Conservation (phyloP, 2,797 vertebrate species). For the Rhyacichthys aspro region DNA sequence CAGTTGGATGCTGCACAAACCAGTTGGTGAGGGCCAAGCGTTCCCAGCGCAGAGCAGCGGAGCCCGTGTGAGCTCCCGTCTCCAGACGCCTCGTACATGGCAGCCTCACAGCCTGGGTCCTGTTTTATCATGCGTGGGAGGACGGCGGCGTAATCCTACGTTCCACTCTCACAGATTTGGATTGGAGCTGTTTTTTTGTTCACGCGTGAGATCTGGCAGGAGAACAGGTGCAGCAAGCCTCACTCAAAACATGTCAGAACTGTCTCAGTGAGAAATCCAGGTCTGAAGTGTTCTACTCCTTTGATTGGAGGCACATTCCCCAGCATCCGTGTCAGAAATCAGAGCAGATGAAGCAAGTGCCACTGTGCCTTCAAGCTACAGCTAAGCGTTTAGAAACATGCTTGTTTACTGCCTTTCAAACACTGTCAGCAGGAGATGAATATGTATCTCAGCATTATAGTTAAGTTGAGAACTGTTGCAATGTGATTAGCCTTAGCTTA, state of each 20-base stretch:
- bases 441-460: neutral
- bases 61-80: constrained; percentile 8
- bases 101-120: constrained; percentile 19
- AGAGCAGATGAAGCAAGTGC: neutral
- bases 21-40: constrained; percentile 2
- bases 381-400: neutral
- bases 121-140: constrained; percentile 29
- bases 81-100: constrained; percentile 9
- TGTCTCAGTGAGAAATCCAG: neutral
- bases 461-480: neutral
- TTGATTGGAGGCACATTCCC: neutral
- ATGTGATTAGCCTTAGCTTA: constrained; percentile 7
- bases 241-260: neutral
- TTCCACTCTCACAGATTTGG: constrained; percentile 13
- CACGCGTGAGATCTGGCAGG: constrained; percentile 9
- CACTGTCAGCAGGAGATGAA: neutral
- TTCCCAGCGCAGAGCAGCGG: neutral
- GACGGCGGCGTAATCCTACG: constrained; percentile 22
- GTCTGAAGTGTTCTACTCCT: neutral
- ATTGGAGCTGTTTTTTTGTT: constrained; percentile 28
- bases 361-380: neutral
- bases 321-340: neutral
- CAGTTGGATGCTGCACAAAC: constrained; percentile 1
- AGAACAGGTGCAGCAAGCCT: constrained; percentile 10
- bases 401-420: constrained; percentile 1